Evolutionary conservation across 1,140 invertebrate genomes (phyloP).

Genomic region (Euura lappo): DNA sequence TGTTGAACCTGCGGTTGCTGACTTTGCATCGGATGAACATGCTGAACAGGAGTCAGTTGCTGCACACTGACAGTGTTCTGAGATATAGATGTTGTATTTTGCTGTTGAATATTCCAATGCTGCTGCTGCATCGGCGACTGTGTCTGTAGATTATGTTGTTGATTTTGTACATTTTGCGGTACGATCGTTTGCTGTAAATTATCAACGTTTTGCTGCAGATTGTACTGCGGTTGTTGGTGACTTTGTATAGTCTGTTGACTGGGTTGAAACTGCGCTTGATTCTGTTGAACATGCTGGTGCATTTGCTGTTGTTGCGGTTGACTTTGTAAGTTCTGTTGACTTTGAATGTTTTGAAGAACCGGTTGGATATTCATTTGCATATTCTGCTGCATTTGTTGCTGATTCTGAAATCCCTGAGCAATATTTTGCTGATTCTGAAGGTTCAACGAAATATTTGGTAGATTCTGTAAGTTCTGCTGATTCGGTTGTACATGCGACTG

Average conservation of each 20-base stretch:
- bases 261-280: conserved; percentile 11
- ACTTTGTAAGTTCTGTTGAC: conserved; percentile 12
- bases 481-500: conserved; percentile 17
- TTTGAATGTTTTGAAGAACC: conserved; percentile 21
- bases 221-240: conserved; percentile 29
- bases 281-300: neutral
- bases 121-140: neutral
- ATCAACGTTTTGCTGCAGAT: conserved; percentile 36
- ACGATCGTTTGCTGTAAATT: neutral
- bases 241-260: conserved; percentile 25
- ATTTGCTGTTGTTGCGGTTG: conserved; percentile 20
- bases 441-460: neutral
- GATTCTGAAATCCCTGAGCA: conserved; percentile 1
- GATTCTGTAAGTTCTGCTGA: neutral
- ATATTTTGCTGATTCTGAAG: neutral
- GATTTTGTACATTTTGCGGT: conserved; percentile 37
- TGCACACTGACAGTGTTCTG: neutral
- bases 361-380: conserved; percentile 28
- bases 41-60: conserved; percentile 24
- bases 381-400: conserved; percentile 35
- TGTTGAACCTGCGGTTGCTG: conserved; percentile 13
- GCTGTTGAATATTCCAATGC: neutral
- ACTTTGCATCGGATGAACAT: conserved; percentile 18
- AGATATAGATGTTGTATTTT: neutral
- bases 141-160: conserved; percentile 17